phyloP scores from a whole-genome alignment of 2,797 vertebrate genomes.

The Aythya fuligula region DNA sequence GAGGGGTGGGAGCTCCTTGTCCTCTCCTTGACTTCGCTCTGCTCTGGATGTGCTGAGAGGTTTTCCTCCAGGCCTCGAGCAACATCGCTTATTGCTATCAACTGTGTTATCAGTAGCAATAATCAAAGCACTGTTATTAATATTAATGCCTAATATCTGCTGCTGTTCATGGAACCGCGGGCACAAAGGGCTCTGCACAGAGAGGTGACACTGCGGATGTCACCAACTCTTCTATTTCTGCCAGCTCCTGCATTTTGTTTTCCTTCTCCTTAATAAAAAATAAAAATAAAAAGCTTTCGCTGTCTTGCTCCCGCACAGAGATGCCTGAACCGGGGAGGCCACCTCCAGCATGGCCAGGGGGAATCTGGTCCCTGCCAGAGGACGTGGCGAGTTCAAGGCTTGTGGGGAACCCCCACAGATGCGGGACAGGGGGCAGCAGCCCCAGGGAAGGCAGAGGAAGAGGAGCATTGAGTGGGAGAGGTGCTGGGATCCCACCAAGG shows the following conservation, averaged over 20 bases:
- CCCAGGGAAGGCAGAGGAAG: neutral
- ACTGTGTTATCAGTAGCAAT: neutral
- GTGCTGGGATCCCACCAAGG: neutral
- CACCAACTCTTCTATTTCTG: neutral
- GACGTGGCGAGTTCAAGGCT: neutral
- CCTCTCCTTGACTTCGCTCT: neutral
- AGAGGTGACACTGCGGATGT: neutral
- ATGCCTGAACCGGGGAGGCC: neutral
- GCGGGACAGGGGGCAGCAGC: rapidly evolving
- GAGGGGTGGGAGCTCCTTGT: neutral
- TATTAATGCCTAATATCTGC: neutral
- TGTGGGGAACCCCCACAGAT: neutral
- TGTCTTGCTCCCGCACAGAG: neutral
- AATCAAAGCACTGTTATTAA: neutral
- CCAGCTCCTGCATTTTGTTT: neutral
- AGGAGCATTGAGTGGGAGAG: neutral
- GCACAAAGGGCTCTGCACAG: neutral
- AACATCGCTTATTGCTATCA: neutral
- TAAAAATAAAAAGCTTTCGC: neutral
- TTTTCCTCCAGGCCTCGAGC: neutral
- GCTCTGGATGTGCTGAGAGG: neutral
- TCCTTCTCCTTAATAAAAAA: neutral
- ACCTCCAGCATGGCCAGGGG: neutral
- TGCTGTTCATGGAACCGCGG: neutral
- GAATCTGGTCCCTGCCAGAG: neutral